Evolutionary conservation across 2,888 invertebrate species (phyloP).

Genomic region (Tethea ocularis): DNA sequence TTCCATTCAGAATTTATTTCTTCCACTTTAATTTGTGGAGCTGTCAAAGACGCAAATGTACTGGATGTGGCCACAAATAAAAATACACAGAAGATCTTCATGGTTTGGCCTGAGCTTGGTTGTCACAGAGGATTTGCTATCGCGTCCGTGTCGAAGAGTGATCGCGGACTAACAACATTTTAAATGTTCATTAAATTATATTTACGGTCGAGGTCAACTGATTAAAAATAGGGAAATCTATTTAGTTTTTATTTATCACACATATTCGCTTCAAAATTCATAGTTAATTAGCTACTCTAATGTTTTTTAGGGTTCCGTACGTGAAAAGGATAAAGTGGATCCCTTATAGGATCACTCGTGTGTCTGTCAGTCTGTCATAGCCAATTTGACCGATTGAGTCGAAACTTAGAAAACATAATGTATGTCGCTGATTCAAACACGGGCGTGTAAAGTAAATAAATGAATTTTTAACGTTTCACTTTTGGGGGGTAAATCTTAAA

Average conservation of each 20-base stretch:
- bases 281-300: too few relatives aligned
- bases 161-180: neutral
- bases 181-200: neutral
- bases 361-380: too few relatives aligned
- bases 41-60: neutral
- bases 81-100: neutral
- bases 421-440: too few relatives aligned
- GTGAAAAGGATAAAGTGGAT: too few relatives aligned
- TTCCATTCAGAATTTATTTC: neutral
- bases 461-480: too few relatives aligned
- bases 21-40: neutral
- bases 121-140: too few relatives aligned
- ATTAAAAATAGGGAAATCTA: neutral
- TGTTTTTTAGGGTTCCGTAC: too few relatives aligned
- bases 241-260: neutral
- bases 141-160: neutral
- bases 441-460: too few relatives aligned
- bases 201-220: neutral
- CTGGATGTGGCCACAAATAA: neutral
- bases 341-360: too few relatives aligned
- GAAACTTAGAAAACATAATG: too few relatives aligned
- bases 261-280: neutral
- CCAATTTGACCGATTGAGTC: too few relatives aligned
- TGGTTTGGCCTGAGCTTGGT: neutral
- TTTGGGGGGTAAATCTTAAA: too few relatives aligned